Evolutionary conservation across 2,888 invertebrate species (phyloP), one percentile per base, ranked within the genome.

Genomic region (Papilio protenor): DNA sequence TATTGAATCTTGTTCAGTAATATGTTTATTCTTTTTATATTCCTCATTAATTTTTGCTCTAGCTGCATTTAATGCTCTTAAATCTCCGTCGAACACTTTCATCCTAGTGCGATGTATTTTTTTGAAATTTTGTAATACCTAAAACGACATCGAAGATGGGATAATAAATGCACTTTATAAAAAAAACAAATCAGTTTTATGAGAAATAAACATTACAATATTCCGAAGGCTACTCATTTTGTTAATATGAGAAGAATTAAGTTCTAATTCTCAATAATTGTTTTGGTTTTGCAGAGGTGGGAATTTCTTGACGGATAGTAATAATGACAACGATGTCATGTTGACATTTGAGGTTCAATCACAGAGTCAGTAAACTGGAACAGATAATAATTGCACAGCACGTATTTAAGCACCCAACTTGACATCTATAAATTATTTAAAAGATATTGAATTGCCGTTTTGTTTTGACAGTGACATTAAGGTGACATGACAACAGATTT

Each of bases 11-110:
- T 89, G 87, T 85, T 97, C 95, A 6, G 91, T 91, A 27, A 97
- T 93, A 85, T 95, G 85, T 87, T 95, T 96, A 87, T 97, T 96
- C 88, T 97, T 97, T 81, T 90, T 95, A 89, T 96, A 98, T 85
- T 97, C 97, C 73, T 96, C 96, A 89, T 98, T 98, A 79, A 98
- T 97, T 92, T 96, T 96, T n/a, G 91, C 83, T 84, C 97, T 95
- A 1, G 96, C 96, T 81, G 96, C 96, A 79, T 87, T 85, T 64
- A 97, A 90, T 0, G 97, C 96, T 79, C 86, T 88, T 18, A 90
- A 84, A 87, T 98, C 98, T 18, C 96, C 97, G 76, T 94, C 87
- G 88, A 98, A 98, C 23, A 97, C 96, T 79, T 90, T 91, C 82
- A 96, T 87, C 76, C 97, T 94, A 0, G 97, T 96, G 83, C 95